Evolutionary conservation across 2,113 vertebrate genomes (phyloP), one percentile per base, ranked within the genome.

Genomic region (Oceanites oceanicus): DNA sequence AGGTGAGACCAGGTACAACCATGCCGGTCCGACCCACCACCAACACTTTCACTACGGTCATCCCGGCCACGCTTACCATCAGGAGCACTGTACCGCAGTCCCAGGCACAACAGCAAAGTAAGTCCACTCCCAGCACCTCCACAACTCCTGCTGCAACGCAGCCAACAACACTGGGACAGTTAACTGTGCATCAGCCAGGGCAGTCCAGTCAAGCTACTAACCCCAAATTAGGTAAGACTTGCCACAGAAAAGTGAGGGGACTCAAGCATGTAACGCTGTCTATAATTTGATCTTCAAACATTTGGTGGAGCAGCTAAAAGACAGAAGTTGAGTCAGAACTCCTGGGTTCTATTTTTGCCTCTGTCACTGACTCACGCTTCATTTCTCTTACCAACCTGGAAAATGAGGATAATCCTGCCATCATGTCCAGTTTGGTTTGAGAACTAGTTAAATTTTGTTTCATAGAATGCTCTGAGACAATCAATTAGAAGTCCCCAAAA

Each of bases 61-160:
- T 99, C 72, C 99, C 99, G 5, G 98, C 99, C 94, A 99, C 99
- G 5, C 98, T 99, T 14, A 99, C 98, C 93, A 98, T 99, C 96
- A 97, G 98, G 71, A 99, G 98, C 97, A 98, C 98, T 25, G 97
- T 96, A 29, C 98, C 98, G 4, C 97, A 98, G 77, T 96, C 96
- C 61, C 98, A 95, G 91, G 92, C 98, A 3, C 98, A 98, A 32
- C 97, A 97, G 90, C 97, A 94, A 81, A 98, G 98, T 97, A 97
- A 98, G 97, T 98, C 97, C 96, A 93, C 97, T 79, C 97, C 97
- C 91, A 97, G 97, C 77, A 97, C 96, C 84, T 98, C 98, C 76
- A 97, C 97, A 45, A 96, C 98, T 85, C 98, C 97, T 94, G 98
- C 97, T 38, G 92, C 97, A 90, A 92, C 98, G 59, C 98, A 98